Base-by-base conservation (phyloP, 2,113 vertebrate species). In the Lasiurus borealis region DNA sequence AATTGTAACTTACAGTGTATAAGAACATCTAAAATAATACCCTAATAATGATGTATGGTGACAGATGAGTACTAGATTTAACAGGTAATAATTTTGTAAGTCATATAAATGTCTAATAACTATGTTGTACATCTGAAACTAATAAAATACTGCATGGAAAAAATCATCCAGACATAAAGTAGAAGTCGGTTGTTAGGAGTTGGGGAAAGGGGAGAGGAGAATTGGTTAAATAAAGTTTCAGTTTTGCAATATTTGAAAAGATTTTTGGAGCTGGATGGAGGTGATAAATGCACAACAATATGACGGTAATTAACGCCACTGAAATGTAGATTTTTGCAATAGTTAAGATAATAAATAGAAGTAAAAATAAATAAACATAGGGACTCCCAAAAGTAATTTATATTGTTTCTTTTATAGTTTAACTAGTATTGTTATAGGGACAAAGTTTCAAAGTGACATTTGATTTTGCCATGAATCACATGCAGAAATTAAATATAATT, bases 371-470 rank as follows among this genome's bases (percentile, higher is more conserved):
- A 14, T 76, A 50, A 50, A 31, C 4, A 76, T 11, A 75, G 78
- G 6, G 19, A 83, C 34, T 96, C 25, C 7, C 6, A 66, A 76
- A 72, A 90, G 3, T 68, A 64, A 90, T 34, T 95, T 85, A 68
- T 14, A 18, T 21, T n/a, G 29, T 76, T 62, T 64, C 12, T 48
- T 86, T 90, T 69, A 77, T 66, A 54, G 52, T 85, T 57, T 80
- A 89, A 86, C 4, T 44, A 76, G 19, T 71, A 75, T n/a, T 54
- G 73, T 78, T 57, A 89, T 19, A 84, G 23, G n/a, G 66, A 77
- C 15, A 48, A 85, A 80, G 14, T 82, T 85, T 93, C 57, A 87
- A 89, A 91, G 18, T 50, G 73, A 76, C 15, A 93, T 87, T 80
- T 16, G 5, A 72, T 80, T 87, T 90, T 95, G 14, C 64, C 50